Conservation (phyloP, 2,888 invertebrate species). For the Drosophila histrio region DNA sequence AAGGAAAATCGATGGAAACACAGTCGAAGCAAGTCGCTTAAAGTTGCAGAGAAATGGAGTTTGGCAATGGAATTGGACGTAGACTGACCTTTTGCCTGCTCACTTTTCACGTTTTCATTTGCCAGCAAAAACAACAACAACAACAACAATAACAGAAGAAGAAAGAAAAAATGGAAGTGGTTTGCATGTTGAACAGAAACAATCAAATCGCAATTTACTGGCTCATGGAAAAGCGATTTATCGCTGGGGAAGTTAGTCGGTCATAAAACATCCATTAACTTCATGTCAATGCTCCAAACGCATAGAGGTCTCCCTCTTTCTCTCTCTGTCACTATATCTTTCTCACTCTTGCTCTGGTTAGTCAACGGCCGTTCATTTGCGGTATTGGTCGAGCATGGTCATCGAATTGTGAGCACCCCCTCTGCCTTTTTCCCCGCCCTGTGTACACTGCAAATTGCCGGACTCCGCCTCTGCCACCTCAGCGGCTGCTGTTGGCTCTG, state of each 20-base stretch:
- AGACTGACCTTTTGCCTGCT: slow-evolving; percentile 44
- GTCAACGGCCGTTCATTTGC: slow-evolving; percentile 73
- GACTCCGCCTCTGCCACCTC: slow-evolving; percentile 39
- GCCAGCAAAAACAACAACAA: slow-evolving; percentile 11
- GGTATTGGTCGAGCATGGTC: slow-evolving; percentile 49
- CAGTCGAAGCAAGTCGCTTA: slow-evolving; percentile 25
- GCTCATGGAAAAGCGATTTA: slow-evolving; percentile 81
- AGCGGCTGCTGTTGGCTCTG: too few species aligned
- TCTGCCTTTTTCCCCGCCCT: slow-evolving; percentile 10
- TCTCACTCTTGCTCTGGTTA: slow-evolving; percentile 25
- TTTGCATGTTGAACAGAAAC: slow-evolving; percentile 79
- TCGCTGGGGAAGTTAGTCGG: slow-evolving; percentile 79
- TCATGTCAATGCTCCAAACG: slow-evolving; percentile 77
- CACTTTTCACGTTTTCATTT: slow-evolving; percentile 66
- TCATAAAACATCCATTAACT: slow-evolving; percentile 80
- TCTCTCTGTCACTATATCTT: not conserved
- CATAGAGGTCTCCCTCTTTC: slow-evolving; percentile 18
- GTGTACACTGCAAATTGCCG: slow-evolving; percentile 67
- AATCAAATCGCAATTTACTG: slow-evolving; percentile 80
- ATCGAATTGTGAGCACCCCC: slow-evolving; percentile 10
- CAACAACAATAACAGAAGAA: not conserved
- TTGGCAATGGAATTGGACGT: slow-evolving; percentile 7
- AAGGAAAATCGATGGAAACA: slow-evolving; percentile 36
- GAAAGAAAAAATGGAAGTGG: slow-evolving; percentile 46
- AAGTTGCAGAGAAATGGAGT: slow-evolving; percentile 14